Base-by-base conservation (phyloP, 2,797 vertebrate species). In the Lycodopsis pacificus region DNA sequence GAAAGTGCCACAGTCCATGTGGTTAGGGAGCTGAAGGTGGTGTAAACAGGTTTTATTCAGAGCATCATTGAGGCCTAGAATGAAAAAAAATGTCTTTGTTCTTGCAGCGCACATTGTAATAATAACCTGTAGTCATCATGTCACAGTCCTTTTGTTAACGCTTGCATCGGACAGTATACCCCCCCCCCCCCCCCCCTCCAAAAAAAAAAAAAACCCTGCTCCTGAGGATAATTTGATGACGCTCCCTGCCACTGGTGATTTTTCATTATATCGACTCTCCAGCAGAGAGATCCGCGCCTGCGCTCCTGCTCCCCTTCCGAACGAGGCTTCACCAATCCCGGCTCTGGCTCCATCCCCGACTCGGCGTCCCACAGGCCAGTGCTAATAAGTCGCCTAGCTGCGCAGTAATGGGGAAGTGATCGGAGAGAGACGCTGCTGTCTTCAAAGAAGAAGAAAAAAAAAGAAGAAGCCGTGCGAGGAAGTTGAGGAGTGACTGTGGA, bases 161-260 rank as follows among this genome's bases (percentile, higher is more conserved):
- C 49, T 11, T 20, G 25, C 20, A 14, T 40, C 30, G 51, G 25
- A 61, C 71, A 58, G 25, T 25, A n/a, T 2, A 12, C 9, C 53
- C 11, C 5, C 59, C 27, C 49, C 11, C 5, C 59, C 27, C 49
- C 11, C 5, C 5, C 27, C 3, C 4, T 2, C 2, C 3, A 27
- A 27, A 27, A 27, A 46, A 20, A 19, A 22, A 67, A 44, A 64
- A 67, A 76, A 73, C 4, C 17, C 36, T 27, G 67, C 77, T 76
- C 67, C 34, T 34, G 78, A 74, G 72, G 86, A 86, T 93, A 90
- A 95, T 96, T 95, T 95, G 92, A 70, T 79, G 94, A 95, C 95
- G 83, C 93, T 95, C 94, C 94, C 94, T 95, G 80, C 81, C 82
- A 53, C 82, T 75, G 88, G 86, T 90, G 22, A 89, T 88, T 88